phyloP scores from a whole-genome alignment of 2,797 vertebrate genomes.

The Vespertilio murinus region DNA sequence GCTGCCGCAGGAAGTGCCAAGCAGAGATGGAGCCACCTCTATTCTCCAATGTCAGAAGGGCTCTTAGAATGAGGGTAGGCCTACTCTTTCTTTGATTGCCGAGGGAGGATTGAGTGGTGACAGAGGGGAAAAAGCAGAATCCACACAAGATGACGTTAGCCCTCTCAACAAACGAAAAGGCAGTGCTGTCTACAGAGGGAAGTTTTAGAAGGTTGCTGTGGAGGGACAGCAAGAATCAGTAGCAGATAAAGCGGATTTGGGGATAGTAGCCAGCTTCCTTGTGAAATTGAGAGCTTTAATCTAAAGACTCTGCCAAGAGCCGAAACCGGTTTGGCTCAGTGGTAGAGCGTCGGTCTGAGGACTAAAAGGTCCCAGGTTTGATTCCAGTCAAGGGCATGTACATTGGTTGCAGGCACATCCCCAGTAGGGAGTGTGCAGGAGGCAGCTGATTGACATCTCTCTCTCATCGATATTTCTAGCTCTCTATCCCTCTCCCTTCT shows the following conservation, averaged over 20 bases:
- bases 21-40: background rate
- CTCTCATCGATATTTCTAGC: no score
- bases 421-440: no score
- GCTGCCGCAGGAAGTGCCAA: background rate
- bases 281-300: background rate
- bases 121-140: background rate
- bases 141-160: background rate
- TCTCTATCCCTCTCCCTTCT: no score
- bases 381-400: no score
- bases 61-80: background rate
- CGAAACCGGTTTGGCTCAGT: no score
- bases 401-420: no score
- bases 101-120: background rate
- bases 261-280: background rate
- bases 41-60: background rate
- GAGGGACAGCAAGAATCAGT: background rate
- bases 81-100: background rate
- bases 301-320: background rate
- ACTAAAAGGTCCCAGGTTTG: no score
- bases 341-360: no score
- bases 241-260: background rate
- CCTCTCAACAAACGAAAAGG: background rate
- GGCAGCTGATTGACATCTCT: no score
- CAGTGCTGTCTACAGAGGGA: background rate
- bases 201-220: background rate